These are phyloP conservation scores for Agapetus fuscipes DNA, from an alignment of 2,888 invertebrate species.

Conservation along the genomic window DNA sequence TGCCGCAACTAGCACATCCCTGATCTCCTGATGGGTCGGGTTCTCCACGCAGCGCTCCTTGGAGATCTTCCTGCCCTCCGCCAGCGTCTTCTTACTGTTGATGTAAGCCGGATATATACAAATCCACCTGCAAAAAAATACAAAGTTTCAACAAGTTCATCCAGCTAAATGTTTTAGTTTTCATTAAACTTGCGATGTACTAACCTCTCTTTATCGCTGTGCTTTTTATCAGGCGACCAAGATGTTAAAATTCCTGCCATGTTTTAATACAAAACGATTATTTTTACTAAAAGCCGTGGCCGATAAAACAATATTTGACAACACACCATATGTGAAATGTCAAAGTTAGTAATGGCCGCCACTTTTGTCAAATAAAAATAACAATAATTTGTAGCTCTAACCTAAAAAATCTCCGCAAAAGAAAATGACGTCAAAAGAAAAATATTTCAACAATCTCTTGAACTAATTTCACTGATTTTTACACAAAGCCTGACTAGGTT, in stretches of 20 bases:
- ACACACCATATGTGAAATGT: no score
- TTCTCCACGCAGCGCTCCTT: conserved; percentile 87
- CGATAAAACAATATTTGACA: no score
- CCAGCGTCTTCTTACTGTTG: conserved; percentile 84
- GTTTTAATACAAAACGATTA: background rate
- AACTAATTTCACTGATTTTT: no score
- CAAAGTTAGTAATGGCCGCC: no score
- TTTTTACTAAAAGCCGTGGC: background rate
- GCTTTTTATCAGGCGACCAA: conserved; percentile 67
- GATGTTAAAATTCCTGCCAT: conserved; percentile 47
- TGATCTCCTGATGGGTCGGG: conserved; percentile 90
- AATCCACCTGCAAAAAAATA: conserved; percentile 65
- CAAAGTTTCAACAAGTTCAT: background rate
- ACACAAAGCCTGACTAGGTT: no score
- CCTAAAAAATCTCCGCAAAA: no score
- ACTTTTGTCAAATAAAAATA: no score
- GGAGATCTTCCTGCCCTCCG: conserved; percentile 78
- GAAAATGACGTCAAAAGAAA: background rate
- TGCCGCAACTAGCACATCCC: conserved; percentile 78
- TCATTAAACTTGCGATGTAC: no score
- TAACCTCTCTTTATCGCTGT: conserved; percentile 70
- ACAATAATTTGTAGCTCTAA: no score
- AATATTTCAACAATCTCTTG: background rate
- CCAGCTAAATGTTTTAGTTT: background rate
- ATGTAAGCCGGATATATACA: conserved; percentile 96